phyloP scores from a whole-genome alignment of 1,140 invertebrate genomes.

The Ceratoteleas bidentatus region DNA sequence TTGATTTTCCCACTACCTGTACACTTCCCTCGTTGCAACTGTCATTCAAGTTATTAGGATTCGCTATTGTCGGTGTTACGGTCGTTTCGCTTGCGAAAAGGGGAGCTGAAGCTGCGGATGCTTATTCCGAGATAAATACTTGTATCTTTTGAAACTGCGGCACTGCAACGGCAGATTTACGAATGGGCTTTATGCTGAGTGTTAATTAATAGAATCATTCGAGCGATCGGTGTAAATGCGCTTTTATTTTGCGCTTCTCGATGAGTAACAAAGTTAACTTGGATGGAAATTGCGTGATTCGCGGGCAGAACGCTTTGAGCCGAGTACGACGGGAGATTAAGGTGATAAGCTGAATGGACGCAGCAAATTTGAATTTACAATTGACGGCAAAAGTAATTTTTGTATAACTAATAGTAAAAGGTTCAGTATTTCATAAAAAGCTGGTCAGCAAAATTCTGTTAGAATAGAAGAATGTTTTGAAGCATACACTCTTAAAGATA shows the following conservation, averaged over 20 bases:
- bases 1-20: background rate
- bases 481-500: too few relatives aligned
- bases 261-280: background rate
- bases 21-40: constrained; percentile 24
- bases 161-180: constrained; percentile 4
- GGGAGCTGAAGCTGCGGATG: constrained; percentile 4
- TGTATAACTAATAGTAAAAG: too few relatives aligned
- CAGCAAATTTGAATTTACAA: too few relatives aligned
- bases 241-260: background rate
- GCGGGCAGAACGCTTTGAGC: too few relatives aligned
- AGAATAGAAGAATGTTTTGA: too few relatives aligned
- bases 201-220: background rate
- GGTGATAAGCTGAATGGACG: too few relatives aligned
- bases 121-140: constrained; percentile 25
- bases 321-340: too few relatives aligned
- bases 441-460: too few relatives aligned
- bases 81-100: constrained; percentile 12
- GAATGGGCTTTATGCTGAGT: constrained; percentile 6
- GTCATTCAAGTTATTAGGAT: constrained; percentile 43
- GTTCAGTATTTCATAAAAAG: too few relatives aligned
- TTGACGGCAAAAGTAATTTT: too few relatives aligned
- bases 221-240: background rate
- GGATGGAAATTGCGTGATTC: background rate
- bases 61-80: constrained; percentile 16
- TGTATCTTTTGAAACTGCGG: constrained; percentile 22